Conservation (phyloP, 2,888 invertebrate species). For the Cantharis flavilabris region DNA sequence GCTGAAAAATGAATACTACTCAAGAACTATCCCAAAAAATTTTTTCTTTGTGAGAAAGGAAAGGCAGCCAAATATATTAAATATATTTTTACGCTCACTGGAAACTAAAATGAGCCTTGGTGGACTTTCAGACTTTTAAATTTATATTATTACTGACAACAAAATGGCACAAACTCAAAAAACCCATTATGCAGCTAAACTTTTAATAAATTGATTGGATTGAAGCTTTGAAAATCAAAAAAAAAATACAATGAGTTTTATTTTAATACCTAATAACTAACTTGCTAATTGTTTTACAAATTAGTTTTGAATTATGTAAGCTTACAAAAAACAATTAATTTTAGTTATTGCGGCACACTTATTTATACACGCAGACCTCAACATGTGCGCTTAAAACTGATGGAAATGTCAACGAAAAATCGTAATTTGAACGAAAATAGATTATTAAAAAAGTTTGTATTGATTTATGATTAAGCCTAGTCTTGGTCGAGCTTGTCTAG, state of each 20-base stretch:
- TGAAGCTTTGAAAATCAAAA: not conserved
- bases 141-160: no score
- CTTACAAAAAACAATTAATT: not conserved
- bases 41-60: no score
- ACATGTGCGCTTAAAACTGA: not conserved
- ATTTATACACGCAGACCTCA: not conserved
- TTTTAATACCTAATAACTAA: not conserved
- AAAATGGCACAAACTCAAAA: not conserved
- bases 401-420: not conserved
- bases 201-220: not conserved
- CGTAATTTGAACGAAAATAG: not conserved
- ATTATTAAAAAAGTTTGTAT: not conserved
- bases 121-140: no score
- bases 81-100: no score
- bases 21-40: no score
- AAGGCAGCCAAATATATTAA: no score
- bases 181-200: not conserved
- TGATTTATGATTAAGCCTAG: not conserved
- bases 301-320: not conserved
- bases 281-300: not conserved
- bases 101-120: no score
- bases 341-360: not conserved
- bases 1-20: no score
- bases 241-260: not conserved
- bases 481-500: not conserved